Percentiles rank a stretch among this genome's conserved stretches.
Conservation (phyloP, 2,797 vertebrate genomes). For the Momotus momota region DNA sequence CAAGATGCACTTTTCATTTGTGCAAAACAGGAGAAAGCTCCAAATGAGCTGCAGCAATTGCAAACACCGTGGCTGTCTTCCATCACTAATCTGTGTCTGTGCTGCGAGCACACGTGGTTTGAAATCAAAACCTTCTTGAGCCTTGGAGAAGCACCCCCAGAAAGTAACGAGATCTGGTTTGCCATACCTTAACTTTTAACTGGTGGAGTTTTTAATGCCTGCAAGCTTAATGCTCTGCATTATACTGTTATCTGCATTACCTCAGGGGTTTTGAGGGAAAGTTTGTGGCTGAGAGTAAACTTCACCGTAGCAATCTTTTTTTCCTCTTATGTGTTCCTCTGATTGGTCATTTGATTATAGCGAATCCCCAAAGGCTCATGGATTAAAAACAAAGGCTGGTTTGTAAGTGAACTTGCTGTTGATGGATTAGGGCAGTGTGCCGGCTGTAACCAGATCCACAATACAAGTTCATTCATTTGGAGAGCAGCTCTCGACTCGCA, state of each 20-base stretch:
- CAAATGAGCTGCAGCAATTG: neutral
- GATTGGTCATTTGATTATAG: constrained; percentile 66
- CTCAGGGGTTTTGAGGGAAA: neutral
- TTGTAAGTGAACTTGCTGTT: constrained; percentile 84
- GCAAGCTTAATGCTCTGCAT: neutral
- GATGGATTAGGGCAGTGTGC: constrained; percentile 80
- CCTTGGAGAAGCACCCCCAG: neutral
- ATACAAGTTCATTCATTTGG: constrained; percentile 76
- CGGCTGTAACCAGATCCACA: constrained; percentile 76
- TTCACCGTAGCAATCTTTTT: constrained; percentile 28
- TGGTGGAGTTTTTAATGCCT: neutral
- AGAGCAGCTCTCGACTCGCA: constrained; percentile 63
- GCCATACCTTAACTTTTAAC: neutral
- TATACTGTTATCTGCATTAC: constrained; percentile 29
- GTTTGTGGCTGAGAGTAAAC: constrained; percentile 52
- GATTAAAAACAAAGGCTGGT: constrained; percentile 85
- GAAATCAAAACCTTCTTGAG: constrained; percentile 8
- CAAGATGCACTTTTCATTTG: neutral
- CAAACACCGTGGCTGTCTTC: neutral
- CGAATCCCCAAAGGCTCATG: constrained; percentile 78
- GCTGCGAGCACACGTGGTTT: neutral
- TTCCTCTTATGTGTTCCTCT: constrained; percentile 22
- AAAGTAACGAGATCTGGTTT: neutral
- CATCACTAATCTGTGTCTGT: neutral
- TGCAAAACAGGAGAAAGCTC: constrained; percentile 23